Conservation (phyloP, 1,140 invertebrate species). For the Penaeus vannamei region DNA sequence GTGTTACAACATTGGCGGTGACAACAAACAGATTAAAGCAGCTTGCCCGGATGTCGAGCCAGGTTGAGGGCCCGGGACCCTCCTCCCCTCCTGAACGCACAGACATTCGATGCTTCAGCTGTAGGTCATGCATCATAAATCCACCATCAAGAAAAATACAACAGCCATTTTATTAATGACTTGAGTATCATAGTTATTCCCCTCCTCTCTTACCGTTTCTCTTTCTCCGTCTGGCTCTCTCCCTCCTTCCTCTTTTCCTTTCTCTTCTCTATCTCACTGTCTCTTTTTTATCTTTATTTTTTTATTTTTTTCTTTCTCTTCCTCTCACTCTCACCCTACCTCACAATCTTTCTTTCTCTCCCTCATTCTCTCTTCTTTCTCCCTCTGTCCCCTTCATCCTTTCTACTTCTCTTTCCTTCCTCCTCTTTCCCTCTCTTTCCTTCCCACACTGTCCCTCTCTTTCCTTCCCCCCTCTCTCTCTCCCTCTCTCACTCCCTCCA, state of each 20-base stretch:
- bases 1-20: too few relatives aligned
- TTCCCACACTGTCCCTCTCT: conserved; percentile 24
- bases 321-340: background rate
- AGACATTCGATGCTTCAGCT: too few relatives aligned
- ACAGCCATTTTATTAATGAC: background rate
- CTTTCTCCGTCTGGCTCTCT: background rate
- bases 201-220: too few relatives aligned
- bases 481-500: conserved; percentile 38
- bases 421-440: background rate
- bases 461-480: conserved; percentile 43
- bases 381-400: background rate
- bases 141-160: too few relatives aligned
- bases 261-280: too few relatives aligned
- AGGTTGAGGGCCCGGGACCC: too few relatives aligned
- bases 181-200: background rate
- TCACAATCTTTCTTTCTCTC: background rate
- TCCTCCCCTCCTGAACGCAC: too few relatives aligned
- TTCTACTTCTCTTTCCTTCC: background rate
- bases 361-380: background rate
- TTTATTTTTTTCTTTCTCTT: background rate
- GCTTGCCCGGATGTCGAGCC: too few relatives aligned
- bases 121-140: too few relatives aligned
- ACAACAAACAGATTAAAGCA: too few relatives aligned
- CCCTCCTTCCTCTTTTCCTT: background rate
- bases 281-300: too few relatives aligned